phyloP scores from a whole-genome alignment of 2,888 invertebrate genomes.

The Drosophila anomalipes region DNA sequence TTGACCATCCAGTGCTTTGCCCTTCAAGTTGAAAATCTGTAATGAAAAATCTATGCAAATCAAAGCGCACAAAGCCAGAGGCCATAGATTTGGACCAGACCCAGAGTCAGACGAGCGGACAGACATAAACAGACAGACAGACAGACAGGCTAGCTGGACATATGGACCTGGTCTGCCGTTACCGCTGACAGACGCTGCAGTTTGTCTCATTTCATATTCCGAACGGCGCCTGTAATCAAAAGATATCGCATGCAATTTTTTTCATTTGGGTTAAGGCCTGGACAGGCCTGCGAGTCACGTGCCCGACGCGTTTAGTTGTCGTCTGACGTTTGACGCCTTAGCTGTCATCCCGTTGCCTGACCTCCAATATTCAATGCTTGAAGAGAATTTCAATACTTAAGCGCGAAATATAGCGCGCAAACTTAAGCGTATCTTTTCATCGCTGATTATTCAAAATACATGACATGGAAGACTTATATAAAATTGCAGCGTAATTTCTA shows the following conservation, averaged over 20 bases:
- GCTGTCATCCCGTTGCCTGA: slow-evolving; percentile 27
- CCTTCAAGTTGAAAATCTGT: slow-evolving; percentile 67
- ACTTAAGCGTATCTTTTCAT: not conserved
- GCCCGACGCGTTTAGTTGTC: slow-evolving; percentile 48
- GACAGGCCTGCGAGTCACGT: slow-evolving; percentile 60
- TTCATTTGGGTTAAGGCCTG: slow-evolving; percentile 39
- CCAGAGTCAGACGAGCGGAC: slow-evolving; percentile 31
- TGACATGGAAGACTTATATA: not conserved
- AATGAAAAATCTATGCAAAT: slow-evolving; percentile 83
- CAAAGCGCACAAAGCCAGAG: slow-evolving; percentile 57
- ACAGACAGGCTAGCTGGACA: slow-evolving; percentile 31
- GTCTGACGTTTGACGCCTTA: slow-evolving; percentile 42
- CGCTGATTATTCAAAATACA: not conserved
- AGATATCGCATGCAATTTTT: slow-evolving; percentile 79
- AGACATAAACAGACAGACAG: slow-evolving; percentile 12
- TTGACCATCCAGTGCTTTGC: slow-evolving; percentile 10
- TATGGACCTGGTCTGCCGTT: slow-evolving; percentile 28
- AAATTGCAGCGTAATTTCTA: not conserved
- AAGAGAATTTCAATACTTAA: slow-evolving; percentile 18
- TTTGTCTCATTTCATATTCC: slow-evolving; percentile 83
- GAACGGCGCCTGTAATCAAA: slow-evolving; percentile 83
- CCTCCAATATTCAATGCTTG: slow-evolving; percentile 40
- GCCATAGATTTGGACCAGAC: slow-evolving; percentile 26
- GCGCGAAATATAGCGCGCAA: not conserved
- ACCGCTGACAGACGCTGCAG: slow-evolving; percentile 65